phyloP scores from a whole-genome alignment of 2,113 vertebrate genomes.

The Antechinus flavipes region DNA sequence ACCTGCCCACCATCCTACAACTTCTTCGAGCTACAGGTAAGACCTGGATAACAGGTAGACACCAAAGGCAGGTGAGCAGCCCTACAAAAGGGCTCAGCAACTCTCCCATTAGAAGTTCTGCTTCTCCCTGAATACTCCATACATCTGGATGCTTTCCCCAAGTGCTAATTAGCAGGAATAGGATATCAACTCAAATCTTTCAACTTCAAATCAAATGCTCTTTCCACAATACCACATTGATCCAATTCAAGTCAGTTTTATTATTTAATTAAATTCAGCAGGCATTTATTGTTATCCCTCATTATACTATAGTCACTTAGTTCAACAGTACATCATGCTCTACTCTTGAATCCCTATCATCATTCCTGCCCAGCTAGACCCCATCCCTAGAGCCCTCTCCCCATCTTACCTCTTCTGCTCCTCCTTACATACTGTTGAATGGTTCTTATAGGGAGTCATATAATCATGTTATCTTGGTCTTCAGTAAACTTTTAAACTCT shows the following conservation, averaged over 20 bases:
- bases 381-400: not conserved
- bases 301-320: not conserved
- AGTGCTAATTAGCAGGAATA: not conserved
- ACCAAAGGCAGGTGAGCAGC: too few species aligned
- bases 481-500: not conserved
- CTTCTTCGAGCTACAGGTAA: too few species aligned
- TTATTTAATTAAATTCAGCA: not conserved
- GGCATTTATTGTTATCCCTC: not conserved
- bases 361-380: not conserved
- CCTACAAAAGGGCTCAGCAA: too few species aligned
- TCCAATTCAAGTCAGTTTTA: not conserved
- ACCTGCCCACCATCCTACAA: too few species aligned
- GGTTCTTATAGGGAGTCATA: too few species aligned
- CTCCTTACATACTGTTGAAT: not conserved
- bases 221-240: not conserved
- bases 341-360: not conserved
- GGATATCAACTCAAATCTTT: not conserved
- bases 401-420: not conserved
- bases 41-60: too few species aligned
- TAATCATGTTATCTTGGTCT: not conserved
- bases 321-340: not conserved
- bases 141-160: not conserved
- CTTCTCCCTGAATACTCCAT: too few species aligned
- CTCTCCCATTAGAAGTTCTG: too few species aligned
- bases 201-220: not conserved